Conservation (phyloP, 2,888 invertebrate species). For the Microctonus brassicae region DNA sequence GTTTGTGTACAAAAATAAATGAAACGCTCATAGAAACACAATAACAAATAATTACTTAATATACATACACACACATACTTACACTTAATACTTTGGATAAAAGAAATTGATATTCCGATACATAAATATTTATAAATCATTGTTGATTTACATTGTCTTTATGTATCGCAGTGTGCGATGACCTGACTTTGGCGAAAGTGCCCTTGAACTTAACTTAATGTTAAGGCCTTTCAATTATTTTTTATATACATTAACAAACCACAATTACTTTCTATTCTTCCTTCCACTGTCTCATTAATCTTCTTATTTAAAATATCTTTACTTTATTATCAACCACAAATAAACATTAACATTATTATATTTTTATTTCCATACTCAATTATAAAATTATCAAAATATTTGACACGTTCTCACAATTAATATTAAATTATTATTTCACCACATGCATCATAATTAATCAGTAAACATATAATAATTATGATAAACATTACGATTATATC, state of each 20-base stretch:
- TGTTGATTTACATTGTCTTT: not conserved
- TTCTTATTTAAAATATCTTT: too few relatives aligned
- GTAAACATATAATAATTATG: not conserved
- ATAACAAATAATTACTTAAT: constrained; percentile 3
- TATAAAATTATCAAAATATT: too few relatives aligned
- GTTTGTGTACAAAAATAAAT: constrained; percentile 11
- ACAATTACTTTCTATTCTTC: constrained; percentile 11
- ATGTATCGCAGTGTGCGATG: not conserved
- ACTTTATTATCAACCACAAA: too few relatives aligned
- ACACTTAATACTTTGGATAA: too few relatives aligned
- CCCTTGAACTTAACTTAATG: constrained; percentile 35
- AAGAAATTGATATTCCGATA: not conserved
- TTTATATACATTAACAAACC: not conserved
- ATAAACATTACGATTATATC: not conserved
- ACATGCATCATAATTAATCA: not conserved
- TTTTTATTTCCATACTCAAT: too few relatives aligned
- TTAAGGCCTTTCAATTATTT: constrained; percentile 21
- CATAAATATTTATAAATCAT: not conserved
- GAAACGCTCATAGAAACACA: not conserved
- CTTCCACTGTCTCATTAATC: not conserved
- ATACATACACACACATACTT: too few relatives aligned
- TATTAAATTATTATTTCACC: too few relatives aligned
- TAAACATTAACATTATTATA: too few relatives aligned
- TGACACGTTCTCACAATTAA: too few relatives aligned
- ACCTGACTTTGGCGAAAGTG: constrained; percentile 30